A percentile compares a stretch with the other conserved stretches of the same genome.
These are phyloP conservation scores for Chymomyza procnemis DNA, from an alignment of 2,888 invertebrate genomes.

Conservation along the genomic window DNA sequence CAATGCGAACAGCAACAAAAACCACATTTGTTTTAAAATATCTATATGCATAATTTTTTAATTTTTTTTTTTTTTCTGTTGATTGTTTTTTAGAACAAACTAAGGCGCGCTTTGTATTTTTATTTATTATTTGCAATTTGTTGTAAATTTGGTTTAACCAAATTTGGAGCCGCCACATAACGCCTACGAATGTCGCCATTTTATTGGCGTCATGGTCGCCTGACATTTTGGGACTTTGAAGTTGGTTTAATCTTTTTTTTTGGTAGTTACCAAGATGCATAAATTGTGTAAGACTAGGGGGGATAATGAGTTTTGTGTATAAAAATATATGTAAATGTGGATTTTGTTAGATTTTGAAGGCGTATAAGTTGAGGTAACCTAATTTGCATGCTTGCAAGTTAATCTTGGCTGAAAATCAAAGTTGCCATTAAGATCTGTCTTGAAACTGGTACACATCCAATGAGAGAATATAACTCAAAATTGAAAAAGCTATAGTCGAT, in stretches of 20 bases:
- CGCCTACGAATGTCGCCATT: slow-evolving; percentile 48
- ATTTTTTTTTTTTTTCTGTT: background rate
- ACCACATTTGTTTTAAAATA: slow-evolving; percentile 22
- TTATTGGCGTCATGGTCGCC: slow-evolving; percentile 2
- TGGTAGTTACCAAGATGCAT: background rate
- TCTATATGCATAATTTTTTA: slow-evolving; percentile 24
- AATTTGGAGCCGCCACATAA: slow-evolving; percentile 67
- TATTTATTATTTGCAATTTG: slow-evolving; percentile 68
- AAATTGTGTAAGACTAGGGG: background rate
- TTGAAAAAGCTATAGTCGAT: too few relatives aligned
- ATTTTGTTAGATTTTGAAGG: too few relatives aligned
- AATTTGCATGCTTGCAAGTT: too few relatives aligned
- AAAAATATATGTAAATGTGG: background rate
- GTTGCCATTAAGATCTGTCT: too few relatives aligned
- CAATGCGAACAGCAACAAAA: slow-evolving; percentile 30
- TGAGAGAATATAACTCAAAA: too few relatives aligned
- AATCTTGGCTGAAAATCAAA: too few relatives aligned
- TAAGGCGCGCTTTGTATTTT: slow-evolving; percentile 47
- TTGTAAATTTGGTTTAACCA: slow-evolving; percentile 57
- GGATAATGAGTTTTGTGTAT: background rate
- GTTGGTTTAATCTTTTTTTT: background rate
- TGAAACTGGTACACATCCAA: too few relatives aligned
- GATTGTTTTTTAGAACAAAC: slow-evolving; percentile 43
- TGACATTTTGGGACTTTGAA: slow-evolving; percentile 41
- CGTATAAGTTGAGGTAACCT: too few relatives aligned